phyloP scores from a whole-genome alignment of 2,113 vertebrate genomes.

The Raphicerus campestris region DNA sequence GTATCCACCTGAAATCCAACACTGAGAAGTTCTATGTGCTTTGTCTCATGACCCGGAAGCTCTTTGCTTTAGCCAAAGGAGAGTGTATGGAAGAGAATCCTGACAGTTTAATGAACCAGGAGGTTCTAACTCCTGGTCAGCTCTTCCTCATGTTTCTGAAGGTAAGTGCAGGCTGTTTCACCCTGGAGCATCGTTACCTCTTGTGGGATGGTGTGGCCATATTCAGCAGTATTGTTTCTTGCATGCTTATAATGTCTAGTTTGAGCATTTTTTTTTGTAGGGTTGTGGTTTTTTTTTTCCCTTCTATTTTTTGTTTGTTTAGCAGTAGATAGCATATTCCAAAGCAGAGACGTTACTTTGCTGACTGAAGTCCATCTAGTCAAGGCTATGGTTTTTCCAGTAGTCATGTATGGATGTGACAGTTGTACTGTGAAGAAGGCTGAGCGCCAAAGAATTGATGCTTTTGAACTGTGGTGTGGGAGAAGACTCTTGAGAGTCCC shows the following conservation, averaged over 20 bases:
- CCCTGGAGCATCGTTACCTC: not conserved
- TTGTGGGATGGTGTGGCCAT: no score
- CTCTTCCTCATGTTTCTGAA: slow-evolving; percentile 97
- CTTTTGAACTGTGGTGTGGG: no score
- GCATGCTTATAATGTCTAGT: not conserved
- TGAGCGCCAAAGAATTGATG: no score
- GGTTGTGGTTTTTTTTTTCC: not conserved
- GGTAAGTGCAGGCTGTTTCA: slow-evolving; percentile 70
- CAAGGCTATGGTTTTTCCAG: no score
- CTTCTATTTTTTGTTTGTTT: not conserved
- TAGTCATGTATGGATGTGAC: no score
- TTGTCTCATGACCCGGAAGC: slow-evolving; percentile 94
- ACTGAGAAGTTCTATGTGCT: slow-evolving; percentile 94
- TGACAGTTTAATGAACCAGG: slow-evolving; percentile 95
- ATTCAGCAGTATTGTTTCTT: not conserved
- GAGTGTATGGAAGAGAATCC: slow-evolving; percentile 97
- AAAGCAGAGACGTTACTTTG: no score
- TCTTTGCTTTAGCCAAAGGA: slow-evolving; percentile 93
- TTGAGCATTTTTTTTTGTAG: not conserved
- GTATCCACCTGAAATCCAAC: slow-evolving; percentile 90
- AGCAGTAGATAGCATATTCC: not conserved
- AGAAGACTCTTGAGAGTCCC: no score
- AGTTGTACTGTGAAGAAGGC: no score
- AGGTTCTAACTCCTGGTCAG: slow-evolving; percentile 94
- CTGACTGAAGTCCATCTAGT: no score